phyloP scores from a whole-genome alignment of 2,797 vertebrate genomes.

The Halcyon leucocephala region DNA sequence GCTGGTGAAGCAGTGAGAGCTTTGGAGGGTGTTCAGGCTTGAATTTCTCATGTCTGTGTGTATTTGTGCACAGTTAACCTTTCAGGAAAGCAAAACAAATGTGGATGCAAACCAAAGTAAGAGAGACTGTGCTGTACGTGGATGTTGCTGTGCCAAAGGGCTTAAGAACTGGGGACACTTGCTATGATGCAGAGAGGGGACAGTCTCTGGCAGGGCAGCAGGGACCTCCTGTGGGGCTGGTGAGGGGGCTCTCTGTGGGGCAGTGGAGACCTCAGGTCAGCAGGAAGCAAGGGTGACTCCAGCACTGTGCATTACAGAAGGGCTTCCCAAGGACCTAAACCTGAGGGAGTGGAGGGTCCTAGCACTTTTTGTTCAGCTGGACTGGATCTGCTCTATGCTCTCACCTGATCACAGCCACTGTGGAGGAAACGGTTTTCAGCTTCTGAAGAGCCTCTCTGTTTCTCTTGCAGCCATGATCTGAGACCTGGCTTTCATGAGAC shows the following conservation, averaged over 20 bases:
- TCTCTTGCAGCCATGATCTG: not conserved
- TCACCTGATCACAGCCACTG: not conserved
- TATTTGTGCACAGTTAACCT: not conserved
- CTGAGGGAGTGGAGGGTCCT: not conserved
- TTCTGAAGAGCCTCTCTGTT: slow-evolving; percentile 31
- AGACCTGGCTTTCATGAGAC: not conserved
- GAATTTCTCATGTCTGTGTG: not conserved
- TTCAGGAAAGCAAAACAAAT: not conserved
- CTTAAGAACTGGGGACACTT: not conserved
- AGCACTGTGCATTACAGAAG: not conserved
- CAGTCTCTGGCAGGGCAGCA: not conserved
- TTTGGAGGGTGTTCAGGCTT: not conserved
- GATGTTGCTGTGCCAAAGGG: not conserved
- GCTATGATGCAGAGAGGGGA: not conserved
- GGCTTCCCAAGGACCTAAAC: not conserved
- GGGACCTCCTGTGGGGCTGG: not conserved
- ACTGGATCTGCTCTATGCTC: not conserved
- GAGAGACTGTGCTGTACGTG: not conserved
- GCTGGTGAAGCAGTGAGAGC: not conserved
- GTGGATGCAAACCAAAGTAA: not conserved
- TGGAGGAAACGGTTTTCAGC: not conserved
- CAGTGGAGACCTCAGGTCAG: not conserved
- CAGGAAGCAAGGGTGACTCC: rapidly evolving
- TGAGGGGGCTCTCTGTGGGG: not conserved
- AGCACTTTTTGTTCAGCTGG: not conserved